Percentiles rank a stretch among this genome's conserved stretches.
Evolutionary conservation across 2,888 invertebrate species (phyloP).

Genomic region (Synergus laeviventris): DNA sequence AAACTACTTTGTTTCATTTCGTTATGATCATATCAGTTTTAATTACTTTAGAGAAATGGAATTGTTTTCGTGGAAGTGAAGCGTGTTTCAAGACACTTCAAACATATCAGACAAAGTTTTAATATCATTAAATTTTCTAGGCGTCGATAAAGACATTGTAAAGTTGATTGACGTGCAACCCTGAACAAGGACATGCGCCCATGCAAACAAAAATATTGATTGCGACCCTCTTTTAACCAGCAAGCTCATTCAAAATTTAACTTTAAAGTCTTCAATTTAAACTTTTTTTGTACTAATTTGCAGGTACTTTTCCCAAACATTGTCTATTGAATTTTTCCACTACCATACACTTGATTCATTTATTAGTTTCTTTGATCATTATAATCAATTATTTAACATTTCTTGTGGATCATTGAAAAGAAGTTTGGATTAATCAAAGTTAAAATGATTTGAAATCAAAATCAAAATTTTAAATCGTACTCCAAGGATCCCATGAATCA

Average conservation of each 20-base stretch:
- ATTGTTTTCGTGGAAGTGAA: background rate
- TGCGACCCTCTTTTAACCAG: slow-evolving; percentile 9
- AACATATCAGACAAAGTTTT: background rate
- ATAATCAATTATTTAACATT: too few species aligned
- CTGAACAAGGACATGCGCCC: slow-evolving; percentile 35
- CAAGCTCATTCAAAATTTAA: slow-evolving; percentile 13
- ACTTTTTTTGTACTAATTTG: background rate
- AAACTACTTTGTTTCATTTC: background rate
- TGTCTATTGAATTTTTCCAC: background rate
- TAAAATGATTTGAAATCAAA: background rate
- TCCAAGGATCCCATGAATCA: background rate
- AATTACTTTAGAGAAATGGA: background rate
- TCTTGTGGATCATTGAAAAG: too few species aligned
- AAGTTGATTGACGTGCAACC: slow-evolving; percentile 31
- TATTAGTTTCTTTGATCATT: too few species aligned
- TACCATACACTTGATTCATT: too few species aligned
- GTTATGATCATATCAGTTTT: background rate
- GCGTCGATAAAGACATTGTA: slow-evolving; percentile 17
- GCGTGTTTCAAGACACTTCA: slow-evolving; percentile 17
- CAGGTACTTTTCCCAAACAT: background rate
- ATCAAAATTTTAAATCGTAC: background rate
- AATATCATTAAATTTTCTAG: slow-evolving; percentile 20
- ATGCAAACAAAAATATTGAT: slow-evolving; percentile 37
- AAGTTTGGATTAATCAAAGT: background rate
- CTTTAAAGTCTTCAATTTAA: background rate